Conservation (phyloP, 2,113 vertebrate species). For the Anoura caudifer region DNA sequence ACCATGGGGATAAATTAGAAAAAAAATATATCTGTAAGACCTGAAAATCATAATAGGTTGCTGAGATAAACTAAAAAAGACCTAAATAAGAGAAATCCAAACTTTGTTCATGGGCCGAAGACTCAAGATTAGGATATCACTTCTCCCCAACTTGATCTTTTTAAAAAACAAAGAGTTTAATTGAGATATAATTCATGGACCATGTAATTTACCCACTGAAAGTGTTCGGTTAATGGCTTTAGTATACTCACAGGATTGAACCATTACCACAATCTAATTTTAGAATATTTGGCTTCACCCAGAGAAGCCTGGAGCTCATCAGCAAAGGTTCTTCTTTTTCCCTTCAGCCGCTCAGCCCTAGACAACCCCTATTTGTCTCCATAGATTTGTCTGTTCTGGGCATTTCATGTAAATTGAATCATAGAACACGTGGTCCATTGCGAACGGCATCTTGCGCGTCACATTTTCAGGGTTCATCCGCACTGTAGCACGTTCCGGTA, state of each 20-base stretch:
- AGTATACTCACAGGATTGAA: not conserved
- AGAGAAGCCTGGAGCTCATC: not conserved
- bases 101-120: not conserved
- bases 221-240: not conserved
- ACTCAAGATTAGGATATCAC: not conserved
- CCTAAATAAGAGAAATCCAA: not conserved
- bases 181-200: not conserved
- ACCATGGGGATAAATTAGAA: not conserved
- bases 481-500: not conserved
- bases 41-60: not conserved
- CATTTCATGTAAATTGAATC: not conserved
- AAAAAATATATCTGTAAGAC: not conserved
- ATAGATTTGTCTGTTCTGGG: not conserved
- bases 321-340: not conserved
- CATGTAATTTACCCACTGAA: not conserved
- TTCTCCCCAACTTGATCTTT: not conserved
- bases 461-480: not conserved
- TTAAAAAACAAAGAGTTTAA: not conserved
- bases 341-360: not conserved
- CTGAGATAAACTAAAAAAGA: not conserved
- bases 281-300: not conserved
- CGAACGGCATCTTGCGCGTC: not conserved
- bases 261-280: not conserved
- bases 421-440: not conserved
- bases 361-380: not conserved